phyloP scores from a whole-genome alignment of 2,113 vertebrate species.

The Octodon degus region DNA sequence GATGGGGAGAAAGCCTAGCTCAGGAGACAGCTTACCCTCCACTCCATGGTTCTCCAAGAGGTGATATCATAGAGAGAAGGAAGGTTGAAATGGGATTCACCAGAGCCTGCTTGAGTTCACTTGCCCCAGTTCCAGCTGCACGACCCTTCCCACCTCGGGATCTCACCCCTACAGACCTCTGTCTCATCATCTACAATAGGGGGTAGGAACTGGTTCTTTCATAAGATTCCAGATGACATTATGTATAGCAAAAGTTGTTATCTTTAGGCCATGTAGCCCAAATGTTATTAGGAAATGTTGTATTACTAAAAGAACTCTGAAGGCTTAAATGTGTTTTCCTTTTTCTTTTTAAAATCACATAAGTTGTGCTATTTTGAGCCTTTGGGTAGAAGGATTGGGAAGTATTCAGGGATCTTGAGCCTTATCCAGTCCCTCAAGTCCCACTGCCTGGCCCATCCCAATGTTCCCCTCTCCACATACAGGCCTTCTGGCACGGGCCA shows the following conservation, averaged over 20 bases:
- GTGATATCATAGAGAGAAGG: neutral
- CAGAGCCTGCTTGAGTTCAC: neutral
- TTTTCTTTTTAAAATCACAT: neutral
- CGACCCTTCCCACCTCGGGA: neutral
- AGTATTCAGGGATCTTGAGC: rapidly evolving
- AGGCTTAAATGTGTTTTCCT: neutral
- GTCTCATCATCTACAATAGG: neutral
- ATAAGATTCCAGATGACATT: neutral
- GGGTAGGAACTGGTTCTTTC: neutral
- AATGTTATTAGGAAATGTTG: neutral
- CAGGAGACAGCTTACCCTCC: neutral
- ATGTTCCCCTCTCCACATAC: rapidly evolving
- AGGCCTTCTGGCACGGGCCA: too few species aligned
- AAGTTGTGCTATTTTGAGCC: neutral
- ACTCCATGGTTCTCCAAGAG: neutral
- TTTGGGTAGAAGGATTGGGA: neutral
- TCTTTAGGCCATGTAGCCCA: neutral
- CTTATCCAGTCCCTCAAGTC: neutral
- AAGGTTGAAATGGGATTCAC: neutral
- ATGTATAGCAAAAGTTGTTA: neutral
- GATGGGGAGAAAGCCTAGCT: neutral
- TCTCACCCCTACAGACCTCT: neutral
- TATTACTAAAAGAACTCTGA: neutral
- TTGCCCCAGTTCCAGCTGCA: too few species aligned
- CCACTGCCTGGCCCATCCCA: rapidly evolving